A percentile compares a stretch with the other conserved stretches of the same genome.
These are phyloP conservation scores for Pogonophryne albipinna DNA, from an alignment of 2,797 vertebrate species.

Conservation along the genomic window DNA sequence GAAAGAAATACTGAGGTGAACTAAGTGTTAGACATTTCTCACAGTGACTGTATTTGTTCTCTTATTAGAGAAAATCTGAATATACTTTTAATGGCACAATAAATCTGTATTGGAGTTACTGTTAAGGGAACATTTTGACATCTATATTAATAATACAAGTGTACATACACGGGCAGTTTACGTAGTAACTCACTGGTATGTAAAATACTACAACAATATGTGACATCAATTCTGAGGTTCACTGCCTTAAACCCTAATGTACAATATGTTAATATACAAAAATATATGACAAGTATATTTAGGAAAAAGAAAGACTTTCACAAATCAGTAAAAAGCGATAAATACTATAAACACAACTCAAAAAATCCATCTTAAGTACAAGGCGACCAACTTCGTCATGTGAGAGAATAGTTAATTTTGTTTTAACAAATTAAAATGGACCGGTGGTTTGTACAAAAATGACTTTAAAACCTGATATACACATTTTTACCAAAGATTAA, in stretches of 20 bases:
- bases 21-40: constrained; percentile 1
- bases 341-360: constrained; percentile 69
- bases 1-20: neutral
- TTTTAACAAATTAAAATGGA: constrained; percentile 6
- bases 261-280: constrained; percentile 77
- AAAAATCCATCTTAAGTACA: constrained; percentile 46
- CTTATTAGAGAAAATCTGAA: constrained; percentile 6
- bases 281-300: constrained; percentile 71
- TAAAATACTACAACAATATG: constrained; percentile 35
- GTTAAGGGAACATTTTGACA: constrained; percentile 39
- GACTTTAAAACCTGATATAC: constrained; percentile 27
- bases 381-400: constrained; percentile 30
- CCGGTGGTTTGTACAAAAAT: constrained; percentile 14
- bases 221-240: constrained; percentile 40
- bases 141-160: constrained; percentile 40
- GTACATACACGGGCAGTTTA: constrained; percentile 15
- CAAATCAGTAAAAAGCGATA: constrained; percentile 71
- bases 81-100: constrained; percentile 8
- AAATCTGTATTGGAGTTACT: constrained; percentile 29
- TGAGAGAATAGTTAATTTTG: constrained; percentile 11
- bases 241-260: constrained; percentile 59
- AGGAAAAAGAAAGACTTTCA: constrained; percentile 46
- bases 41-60: constrained; percentile 24
- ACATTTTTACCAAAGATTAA: constrained; percentile 6
- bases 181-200: constrained; percentile 8